These are phyloP conservation scores for Ctena decussata DNA, from an alignment of 2,888 invertebrate genomes.

Conservation along the genomic window DNA sequence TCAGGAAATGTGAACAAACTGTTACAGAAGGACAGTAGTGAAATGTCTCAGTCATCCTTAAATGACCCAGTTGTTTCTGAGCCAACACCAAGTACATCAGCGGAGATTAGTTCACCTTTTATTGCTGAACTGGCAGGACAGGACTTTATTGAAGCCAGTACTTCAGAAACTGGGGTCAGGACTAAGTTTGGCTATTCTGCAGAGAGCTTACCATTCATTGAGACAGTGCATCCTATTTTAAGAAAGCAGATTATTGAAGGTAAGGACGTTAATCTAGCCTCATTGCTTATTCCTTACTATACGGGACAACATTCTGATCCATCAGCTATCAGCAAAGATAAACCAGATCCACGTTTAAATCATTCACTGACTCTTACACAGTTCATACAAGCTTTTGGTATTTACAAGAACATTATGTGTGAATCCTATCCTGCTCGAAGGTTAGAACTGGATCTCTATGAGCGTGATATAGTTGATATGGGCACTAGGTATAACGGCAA, in stretches of 20 bases:
- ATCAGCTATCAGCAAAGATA: no score
- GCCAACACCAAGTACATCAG: background rate
- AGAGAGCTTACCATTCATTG: conserved; percentile 6
- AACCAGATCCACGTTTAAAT: no score
- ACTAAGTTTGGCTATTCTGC: no score
- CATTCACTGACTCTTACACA: no score
- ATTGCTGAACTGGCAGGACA: no score
- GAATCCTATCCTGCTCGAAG: background rate
- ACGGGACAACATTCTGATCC: background rate
- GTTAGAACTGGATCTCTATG: no score
- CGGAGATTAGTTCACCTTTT: no score
- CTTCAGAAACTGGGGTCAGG: no score
- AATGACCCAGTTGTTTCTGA: background rate
- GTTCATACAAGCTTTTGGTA: conserved; percentile 14
- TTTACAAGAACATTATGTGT: conserved; percentile 33
- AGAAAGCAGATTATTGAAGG: no score
- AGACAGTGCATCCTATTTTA: background rate
- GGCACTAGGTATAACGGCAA: background rate
- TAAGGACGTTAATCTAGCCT: conserved; percentile 6
- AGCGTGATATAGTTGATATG: conserved; percentile 32
- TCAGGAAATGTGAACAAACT: background rate
- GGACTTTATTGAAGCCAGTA: no score
- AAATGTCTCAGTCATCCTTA: background rate
- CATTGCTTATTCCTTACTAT: background rate
- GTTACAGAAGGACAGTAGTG: background rate